A percentile compares a stretch with the other conserved stretches of the same genome.
Evolutionary conservation across 2,113 vertebrate species (phyloP).

Genomic region (Hippocampus abdominalis): DNA sequence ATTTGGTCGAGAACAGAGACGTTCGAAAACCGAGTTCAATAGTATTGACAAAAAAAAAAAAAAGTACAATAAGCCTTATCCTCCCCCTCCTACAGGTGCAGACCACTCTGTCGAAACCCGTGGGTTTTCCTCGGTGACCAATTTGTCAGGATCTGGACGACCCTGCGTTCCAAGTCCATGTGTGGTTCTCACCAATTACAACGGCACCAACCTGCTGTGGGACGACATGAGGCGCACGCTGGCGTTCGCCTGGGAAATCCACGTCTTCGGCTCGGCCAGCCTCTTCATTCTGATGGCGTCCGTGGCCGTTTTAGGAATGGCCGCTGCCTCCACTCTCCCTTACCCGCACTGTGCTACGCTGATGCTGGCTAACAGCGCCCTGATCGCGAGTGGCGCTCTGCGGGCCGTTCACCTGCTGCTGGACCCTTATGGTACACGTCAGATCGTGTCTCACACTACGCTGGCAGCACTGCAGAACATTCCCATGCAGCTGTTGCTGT

Average conservation of each 20-base stretch:
- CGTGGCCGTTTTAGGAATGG: constrained; percentile 66
- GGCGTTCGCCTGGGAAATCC: constrained; percentile 82
- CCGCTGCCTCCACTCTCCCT: constrained; percentile 47
- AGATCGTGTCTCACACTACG: constrained; percentile 61
- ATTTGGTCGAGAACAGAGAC: too few species aligned
- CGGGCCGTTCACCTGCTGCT: constrained; percentile 77
- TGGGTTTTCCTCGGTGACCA: constrained; percentile 24
- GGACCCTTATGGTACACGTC: constrained; percentile 80
- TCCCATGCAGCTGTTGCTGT: constrained; percentile 78
- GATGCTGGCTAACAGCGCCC: constrained; percentile 63
- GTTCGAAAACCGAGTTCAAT: too few species aligned
- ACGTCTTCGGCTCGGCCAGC: constrained; percentile 77
- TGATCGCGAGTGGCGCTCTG: constrained; percentile 73
- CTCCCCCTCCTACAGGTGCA: constrained; percentile 30
- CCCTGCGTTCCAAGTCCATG: constrained; percentile 52
- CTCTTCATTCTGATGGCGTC: constrained; percentile 73
- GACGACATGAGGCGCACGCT: constrained; percentile 78
- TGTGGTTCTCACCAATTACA: constrained; percentile 53
- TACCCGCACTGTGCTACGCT: constrained; percentile 57
- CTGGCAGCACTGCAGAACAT: constrained; percentile 78
- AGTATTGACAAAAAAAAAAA: background rate
- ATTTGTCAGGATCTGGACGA: constrained; percentile 10
- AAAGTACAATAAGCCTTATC: background rate
- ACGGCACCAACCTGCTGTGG: constrained; percentile 77
- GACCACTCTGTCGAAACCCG: constrained; percentile 21